Evolutionary conservation across 37 sponge, comb jelly and placozoan genomes (phyloP).

Genomic region (Haliclona indistincta): DNA sequence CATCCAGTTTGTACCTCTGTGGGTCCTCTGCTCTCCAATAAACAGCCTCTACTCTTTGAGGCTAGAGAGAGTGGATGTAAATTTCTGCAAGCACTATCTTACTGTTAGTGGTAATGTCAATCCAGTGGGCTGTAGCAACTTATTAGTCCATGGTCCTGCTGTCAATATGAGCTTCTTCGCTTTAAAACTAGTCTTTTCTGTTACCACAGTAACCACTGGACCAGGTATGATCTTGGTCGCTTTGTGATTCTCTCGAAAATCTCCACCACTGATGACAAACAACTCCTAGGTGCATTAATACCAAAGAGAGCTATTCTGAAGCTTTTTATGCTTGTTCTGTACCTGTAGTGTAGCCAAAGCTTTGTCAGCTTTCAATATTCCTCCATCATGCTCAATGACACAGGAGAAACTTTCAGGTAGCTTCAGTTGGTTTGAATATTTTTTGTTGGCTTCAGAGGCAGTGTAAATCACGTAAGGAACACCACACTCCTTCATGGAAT

Average conservation of each 20-base stretch:
- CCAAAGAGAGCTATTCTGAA: too few relatives aligned
- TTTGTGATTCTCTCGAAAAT: constrained; percentile 49
- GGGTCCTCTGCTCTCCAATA: constrained; percentile 72
- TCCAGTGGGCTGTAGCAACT: constrained; percentile 37
- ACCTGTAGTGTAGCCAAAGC: constrained; percentile 65
- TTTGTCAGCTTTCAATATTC: constrained; percentile 49
- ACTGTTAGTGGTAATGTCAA: constrained; percentile 66
- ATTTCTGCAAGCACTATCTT: too few relatives aligned
- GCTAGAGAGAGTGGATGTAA: constrained; percentile 22
- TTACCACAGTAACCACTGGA: constrained; percentile 41
- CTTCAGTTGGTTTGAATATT: neutral
- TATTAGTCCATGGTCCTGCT: constrained; percentile 76
- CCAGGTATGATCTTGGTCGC: constrained; percentile 50
- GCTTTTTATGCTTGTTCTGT: too few relatives aligned
- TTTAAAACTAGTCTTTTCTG: constrained; percentile 23
- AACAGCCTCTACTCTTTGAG: constrained; percentile 20
- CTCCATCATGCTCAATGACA: constrained; percentile 35
- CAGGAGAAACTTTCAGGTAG: neutral
- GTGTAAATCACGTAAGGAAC: neutral
- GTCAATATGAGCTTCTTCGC: constrained; percentile 68
- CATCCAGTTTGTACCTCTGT: constrained; percentile 9
- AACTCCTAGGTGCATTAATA: neutral
- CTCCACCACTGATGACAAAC: constrained; percentile 45
- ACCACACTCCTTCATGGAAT: neutral
- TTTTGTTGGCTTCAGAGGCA: constrained; percentile 5